phyloP scores from a whole-genome alignment of 2,113 vertebrate species.

The Theristicus caerulescens region DNA sequence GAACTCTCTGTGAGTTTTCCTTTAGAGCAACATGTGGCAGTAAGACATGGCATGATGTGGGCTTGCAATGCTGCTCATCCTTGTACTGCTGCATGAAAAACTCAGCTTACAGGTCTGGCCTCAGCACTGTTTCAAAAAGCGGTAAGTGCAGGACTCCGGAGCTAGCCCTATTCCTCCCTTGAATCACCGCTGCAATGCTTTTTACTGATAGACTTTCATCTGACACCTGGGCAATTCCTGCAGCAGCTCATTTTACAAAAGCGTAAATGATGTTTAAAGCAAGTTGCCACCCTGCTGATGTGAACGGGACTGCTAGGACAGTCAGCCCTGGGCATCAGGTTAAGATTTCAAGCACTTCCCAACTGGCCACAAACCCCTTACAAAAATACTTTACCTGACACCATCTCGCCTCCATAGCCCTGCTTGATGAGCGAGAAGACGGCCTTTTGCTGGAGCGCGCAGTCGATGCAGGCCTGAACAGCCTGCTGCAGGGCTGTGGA shows the following conservation, averaged over 20 bases:
- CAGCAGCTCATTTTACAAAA: not conserved
- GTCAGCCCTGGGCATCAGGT: fast-evolving
- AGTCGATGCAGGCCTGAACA: conserved; percentile 95
- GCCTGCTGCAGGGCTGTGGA: conserved; percentile 90
- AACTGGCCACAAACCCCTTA: not conserved
- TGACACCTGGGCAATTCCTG: not conserved
- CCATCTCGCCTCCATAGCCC: conserved; percentile 91
- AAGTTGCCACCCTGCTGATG: not conserved
- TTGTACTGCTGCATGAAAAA: fast-evolving
- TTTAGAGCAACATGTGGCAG: not conserved
- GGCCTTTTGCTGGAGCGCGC: conserved; percentile 90
- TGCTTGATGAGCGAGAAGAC: conserved; percentile 95
- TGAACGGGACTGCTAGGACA: not conserved
- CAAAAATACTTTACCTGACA: conserved; percentile 82
- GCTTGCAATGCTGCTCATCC: not conserved
- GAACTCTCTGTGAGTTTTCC: not conserved
- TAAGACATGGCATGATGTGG: fast-evolving
- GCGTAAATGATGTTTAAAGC: not conserved
- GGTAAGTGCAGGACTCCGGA: not conserved
- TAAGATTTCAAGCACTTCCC: not conserved
- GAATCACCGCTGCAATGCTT: not conserved
- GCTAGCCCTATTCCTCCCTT: not conserved
- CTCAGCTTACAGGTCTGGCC: not conserved
- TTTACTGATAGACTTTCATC: not conserved
- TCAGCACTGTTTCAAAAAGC: not conserved